A percentile compares a stretch with the other conserved stretches of the same genome.
phyloP scores from a whole-genome alignment of 2,797 vertebrate genomes.

The Balearica regulorum region DNA sequence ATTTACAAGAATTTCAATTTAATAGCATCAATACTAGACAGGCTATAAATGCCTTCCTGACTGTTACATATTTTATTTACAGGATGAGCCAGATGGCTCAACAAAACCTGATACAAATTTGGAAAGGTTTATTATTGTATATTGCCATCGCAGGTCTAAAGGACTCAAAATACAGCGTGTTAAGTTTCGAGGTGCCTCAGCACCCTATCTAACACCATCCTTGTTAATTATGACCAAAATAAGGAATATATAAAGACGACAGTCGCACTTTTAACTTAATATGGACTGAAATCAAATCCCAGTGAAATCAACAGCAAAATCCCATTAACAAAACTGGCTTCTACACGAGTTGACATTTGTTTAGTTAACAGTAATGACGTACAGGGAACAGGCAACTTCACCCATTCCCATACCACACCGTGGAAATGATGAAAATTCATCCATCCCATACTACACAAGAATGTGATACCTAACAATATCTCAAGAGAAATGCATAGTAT shows the following conservation, averaged over 20 bases:
- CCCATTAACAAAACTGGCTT: background rate
- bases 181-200: background rate
- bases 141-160: background rate
- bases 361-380: background rate
- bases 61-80: background rate
- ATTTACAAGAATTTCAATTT: background rate
- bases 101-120: background rate
- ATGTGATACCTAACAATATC: accelerated
- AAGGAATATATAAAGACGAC: background rate
- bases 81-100: background rate
- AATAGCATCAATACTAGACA: background rate
- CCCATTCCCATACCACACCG: background rate
- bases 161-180: background rate
- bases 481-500: accelerated
- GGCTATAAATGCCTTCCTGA: background rate
- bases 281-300: background rate
- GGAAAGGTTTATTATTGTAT: background rate
- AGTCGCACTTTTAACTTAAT: background rate
- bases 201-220: background rate
- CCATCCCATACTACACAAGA: background rate
- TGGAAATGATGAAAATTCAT: background rate
- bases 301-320: background rate
- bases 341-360: background rate
- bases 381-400: background rate
- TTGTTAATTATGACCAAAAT: background rate